Conservation (phyloP, 2,113 vertebrate genomes). For the Rhizomys pruinosus region DNA sequence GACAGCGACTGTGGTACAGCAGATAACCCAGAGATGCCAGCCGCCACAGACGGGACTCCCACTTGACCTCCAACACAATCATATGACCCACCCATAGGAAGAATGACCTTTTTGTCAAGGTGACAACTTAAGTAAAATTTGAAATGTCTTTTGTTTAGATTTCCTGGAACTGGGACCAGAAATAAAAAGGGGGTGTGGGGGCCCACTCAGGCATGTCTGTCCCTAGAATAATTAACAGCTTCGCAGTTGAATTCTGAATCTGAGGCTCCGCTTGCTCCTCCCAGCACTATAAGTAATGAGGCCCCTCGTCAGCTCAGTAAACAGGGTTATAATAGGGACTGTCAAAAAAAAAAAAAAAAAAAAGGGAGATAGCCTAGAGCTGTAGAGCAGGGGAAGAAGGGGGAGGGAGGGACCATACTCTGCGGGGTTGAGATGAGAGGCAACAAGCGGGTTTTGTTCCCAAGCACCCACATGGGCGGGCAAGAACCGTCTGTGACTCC, state of each 20-base stretch:
- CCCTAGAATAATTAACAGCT: slow-evolving; percentile 65
- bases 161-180: slow-evolving; percentile 56
- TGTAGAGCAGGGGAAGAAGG: too few relatives aligned
- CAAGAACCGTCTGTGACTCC: too few relatives aligned
- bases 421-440: too few relatives aligned
- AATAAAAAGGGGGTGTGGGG: slow-evolving; percentile 70
- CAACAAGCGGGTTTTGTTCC: too few relatives aligned
- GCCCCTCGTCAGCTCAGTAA: slow-evolving; percentile 34
- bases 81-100: slow-evolving; percentile 53
- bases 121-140: slow-evolving; percentile 72
- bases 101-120: slow-evolving; percentile 13
- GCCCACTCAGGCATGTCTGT: background rate
- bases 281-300: background rate
- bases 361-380: too few relatives aligned
- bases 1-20: background rate
- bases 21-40: background rate
- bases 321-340: too few relatives aligned
- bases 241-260: slow-evolving; percentile 57
- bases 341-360: too few relatives aligned
- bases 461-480: too few relatives aligned
- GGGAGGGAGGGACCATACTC: too few relatives aligned
- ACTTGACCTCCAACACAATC: background rate
- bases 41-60: background rate
- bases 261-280: slow-evolving; percentile 29
- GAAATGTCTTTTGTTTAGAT: slow-evolving; percentile 64